Base-by-base conservation (phyloP, 2,113 vertebrate genomes). In the Sylvietta virens region DNA sequence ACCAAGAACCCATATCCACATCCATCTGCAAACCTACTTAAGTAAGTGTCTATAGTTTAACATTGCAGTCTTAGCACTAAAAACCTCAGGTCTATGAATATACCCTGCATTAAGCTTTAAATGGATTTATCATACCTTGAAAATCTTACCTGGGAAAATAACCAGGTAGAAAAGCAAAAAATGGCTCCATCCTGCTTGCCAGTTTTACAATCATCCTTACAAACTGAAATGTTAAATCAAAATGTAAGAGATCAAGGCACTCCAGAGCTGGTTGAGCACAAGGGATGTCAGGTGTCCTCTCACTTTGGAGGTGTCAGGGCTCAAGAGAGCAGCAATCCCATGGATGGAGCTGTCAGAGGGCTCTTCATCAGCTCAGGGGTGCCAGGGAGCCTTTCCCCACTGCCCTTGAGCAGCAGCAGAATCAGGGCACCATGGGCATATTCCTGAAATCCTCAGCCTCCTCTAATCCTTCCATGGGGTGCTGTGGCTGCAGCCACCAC, bases 291-390 rank as follows among this genome's bases (percentile, higher is more conserved):
- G 70, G 6, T 44, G 45, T 13, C 26, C 24, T 4, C 37, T 44
- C 20, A 6, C 33, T 39, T 9, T 3, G 30, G 35, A 35, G 26
- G 3, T 3, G 15, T 4, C 3, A 1, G 39, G 45, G 57, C 71
- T 53, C 15, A 31, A 22, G 66, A 66, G 54, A 35, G 33, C 7
- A 19, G 67, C 6, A 83, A 31, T 15, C 8, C 51, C 31, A 17
- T 0, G 12, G 44, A 0, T 26, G 35, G 67, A n/a, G 27, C 1
- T 67, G 35, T 10, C 86, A 28, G 5, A 51, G 35, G 7, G 27
- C 12, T 67, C 58, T 6, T 48, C 51, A 5, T 58, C 30, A 73
- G 35, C 72, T 92, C 30, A 61, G 22, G 0, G 33, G 4, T 70
- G 42, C 57, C 79, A 66, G 67, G 39, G 47, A 83, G 54, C 50